These are phyloP conservation scores for Metridium senile DNA, from an alignment of 92 coral and sea anemone genomes.

Conservation along the genomic window DNA sequence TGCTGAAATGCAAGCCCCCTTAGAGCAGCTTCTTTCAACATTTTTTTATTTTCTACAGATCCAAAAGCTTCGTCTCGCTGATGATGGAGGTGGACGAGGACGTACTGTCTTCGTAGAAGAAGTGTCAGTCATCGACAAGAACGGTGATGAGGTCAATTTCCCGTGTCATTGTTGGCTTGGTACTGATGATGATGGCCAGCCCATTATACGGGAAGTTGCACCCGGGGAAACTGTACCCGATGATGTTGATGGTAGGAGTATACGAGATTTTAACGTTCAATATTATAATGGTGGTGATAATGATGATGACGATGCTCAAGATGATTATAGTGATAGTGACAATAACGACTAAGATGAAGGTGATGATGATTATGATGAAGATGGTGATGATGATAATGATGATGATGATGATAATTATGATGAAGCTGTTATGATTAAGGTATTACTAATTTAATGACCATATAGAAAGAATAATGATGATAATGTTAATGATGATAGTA, in stretches of 20 bases:
- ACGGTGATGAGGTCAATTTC: slow-evolving; percentile 68
- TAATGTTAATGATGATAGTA: too few relatives aligned
- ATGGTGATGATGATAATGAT: neutral
- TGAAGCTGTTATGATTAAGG: neutral
- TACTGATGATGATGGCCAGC: slow-evolving; percentile 47
- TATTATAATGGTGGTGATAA: neutral
- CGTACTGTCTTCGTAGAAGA: slow-evolving; percentile 71
- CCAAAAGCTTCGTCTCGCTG: slow-evolving; percentile 73
- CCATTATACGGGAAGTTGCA: slow-evolving; percentile 53
- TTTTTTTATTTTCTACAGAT: slow-evolving; percentile 43
- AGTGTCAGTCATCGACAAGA: slow-evolving; percentile 60
- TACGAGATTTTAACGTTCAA: too few relatives aligned
- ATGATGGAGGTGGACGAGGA: slow-evolving; percentile 65
- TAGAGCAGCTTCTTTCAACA: neutral
- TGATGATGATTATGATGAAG: neutral
- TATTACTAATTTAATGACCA: too few relatives aligned
- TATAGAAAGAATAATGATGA: too few relatives aligned
- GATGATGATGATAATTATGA: neutral
- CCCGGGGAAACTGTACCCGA: slow-evolving; percentile 77
- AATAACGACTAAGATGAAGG: too few relatives aligned
- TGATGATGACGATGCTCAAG: neutral
- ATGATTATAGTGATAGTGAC: too few relatives aligned
- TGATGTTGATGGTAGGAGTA: slow-evolving; percentile 54
- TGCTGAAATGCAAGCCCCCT: too few relatives aligned
- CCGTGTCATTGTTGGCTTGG: slow-evolving; percentile 86